Percentiles rank a stretch among this genome's conserved stretches.
Conservation (phyloP, 2,113 vertebrate species). For the Apodemus speciosus region DNA sequence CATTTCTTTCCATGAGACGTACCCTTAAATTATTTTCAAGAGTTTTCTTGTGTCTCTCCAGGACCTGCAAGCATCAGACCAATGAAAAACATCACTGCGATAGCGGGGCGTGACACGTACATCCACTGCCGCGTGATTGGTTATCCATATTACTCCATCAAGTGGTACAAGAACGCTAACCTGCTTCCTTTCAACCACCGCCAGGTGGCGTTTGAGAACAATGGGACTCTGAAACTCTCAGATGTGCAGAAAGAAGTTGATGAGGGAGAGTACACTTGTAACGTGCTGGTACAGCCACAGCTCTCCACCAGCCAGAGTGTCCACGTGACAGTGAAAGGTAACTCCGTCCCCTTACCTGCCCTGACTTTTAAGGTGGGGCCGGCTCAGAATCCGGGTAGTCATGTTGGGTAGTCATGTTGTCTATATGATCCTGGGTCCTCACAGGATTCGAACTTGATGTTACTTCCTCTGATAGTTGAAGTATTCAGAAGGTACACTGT, state of each 20-base stretch:
- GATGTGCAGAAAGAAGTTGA: constrained; percentile 97
- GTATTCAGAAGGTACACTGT: background rate
- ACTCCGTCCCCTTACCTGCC: background rate
- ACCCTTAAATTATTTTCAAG: constrained; percentile 85
- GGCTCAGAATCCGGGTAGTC: background rate
- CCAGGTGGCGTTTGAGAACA: constrained; percentile 98
- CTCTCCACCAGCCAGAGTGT: constrained; percentile 97
- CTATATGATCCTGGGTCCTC: too few species aligned
- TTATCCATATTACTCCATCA: constrained; percentile 99
- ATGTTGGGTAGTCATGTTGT: accelerated
- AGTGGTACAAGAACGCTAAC: constrained; percentile 99
- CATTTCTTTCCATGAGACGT: background rate
- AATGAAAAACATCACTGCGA: constrained; percentile 99
- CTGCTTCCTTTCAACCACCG: constrained; percentile 98
- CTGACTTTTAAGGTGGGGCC: accelerated
- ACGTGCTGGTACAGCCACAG: constrained; percentile 96
- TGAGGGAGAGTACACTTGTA: constrained; percentile 97
- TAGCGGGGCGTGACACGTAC: constrained; percentile 96
- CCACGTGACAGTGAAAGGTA: constrained; percentile 96
- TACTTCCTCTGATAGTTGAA: background rate
- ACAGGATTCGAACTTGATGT: accelerated
- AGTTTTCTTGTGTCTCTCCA: constrained; percentile 85
- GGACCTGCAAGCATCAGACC: constrained; percentile 97
- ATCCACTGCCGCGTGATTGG: constrained; percentile 98
- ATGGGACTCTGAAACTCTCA: constrained; percentile 95